Evolutionary conservation across 2,113 vertebrate genomes (phyloP).

Genomic region (Caranx ignobilis): DNA sequence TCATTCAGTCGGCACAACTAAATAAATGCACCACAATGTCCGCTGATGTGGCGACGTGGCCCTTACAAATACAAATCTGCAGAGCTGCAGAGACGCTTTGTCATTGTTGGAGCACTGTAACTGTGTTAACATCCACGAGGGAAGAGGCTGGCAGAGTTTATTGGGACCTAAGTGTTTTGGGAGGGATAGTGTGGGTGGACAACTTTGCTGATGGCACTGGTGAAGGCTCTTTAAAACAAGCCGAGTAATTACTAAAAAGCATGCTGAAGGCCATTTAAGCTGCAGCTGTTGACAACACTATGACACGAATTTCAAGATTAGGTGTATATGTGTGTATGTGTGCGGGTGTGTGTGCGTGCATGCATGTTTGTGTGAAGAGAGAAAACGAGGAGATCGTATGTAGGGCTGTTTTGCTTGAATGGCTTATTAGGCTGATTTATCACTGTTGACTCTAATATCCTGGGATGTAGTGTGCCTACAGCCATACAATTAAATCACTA

Average conservation of each 20-base stretch:
- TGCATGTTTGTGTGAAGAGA: not conserved
- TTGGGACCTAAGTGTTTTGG: conserved; percentile 51
- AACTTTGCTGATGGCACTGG: conserved; percentile 50
- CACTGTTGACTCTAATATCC: conserved; percentile 76
- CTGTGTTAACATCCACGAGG: conserved; percentile 37
- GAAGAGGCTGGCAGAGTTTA: conserved; percentile 49
- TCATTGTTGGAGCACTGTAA: conserved; percentile 31
- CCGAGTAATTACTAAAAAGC: conserved; percentile 66
- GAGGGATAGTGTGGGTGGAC: conserved; percentile 54
- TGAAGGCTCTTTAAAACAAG: conserved; percentile 56
- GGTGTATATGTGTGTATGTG: conserved; percentile 15
- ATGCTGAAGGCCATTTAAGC: conserved; percentile 55
- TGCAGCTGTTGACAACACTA: conserved; percentile 42
- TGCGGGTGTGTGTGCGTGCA: not conserved
- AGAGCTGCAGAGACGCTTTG: conserved; percentile 42
- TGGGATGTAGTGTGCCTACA: conserved; percentile 67
- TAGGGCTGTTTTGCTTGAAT: conserved; percentile 68
- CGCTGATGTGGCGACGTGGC: not conserved
- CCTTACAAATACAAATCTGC: conserved; percentile 41
- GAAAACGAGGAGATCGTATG: conserved; percentile 48
- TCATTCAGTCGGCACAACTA: conserved; percentile 21
- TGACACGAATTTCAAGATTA: conserved; percentile 49
- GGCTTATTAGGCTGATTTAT: conserved; percentile 81
- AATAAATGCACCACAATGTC: conserved; percentile 42
- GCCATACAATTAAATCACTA: conserved; percentile 77